A percentile compares a stretch with the other conserved stretches of the same genome.
Conservation (phyloP, 2,797 vertebrate genomes). For the Thaleichthys pacificus region DNA sequence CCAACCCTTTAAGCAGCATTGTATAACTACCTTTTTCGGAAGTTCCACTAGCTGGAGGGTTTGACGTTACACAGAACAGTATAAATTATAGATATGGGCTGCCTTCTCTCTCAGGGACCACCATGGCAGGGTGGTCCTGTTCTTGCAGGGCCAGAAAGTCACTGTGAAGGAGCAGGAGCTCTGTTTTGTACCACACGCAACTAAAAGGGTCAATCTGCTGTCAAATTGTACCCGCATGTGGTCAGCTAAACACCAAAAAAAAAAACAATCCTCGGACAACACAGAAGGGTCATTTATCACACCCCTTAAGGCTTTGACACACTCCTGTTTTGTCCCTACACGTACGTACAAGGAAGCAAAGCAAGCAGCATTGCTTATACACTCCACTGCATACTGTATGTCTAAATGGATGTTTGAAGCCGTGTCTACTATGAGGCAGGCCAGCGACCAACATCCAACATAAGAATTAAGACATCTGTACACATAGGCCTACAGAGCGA, state of each 20-base stretch:
- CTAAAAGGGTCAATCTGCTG: slow-evolving; percentile 30
- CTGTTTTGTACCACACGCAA: not conserved
- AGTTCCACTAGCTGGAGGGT: slow-evolving; percentile 46
- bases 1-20: slow-evolving; percentile 15
- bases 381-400: no score
- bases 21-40: slow-evolving; percentile 15
- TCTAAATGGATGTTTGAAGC: no score
- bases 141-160: not conserved
- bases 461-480: no score
- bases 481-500: no score
- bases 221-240: slow-evolving; percentile 27
- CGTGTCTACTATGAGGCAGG: no score
- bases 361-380: no score
- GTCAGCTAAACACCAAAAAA: slow-evolving; percentile 23
- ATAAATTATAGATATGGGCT: slow-evolving; percentile 54
- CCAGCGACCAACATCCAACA: no score
- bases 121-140: slow-evolving; percentile 13
- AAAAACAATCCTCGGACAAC: not conserved
- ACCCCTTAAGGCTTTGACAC: not conserved
- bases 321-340: no score
- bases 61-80: slow-evolving; percentile 33
- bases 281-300: not conserved
- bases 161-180: not conserved
- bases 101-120: slow-evolving; percentile 18
- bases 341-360: no score